Evolutionary conservation across 2,888 invertebrate species (phyloP), one percentile per base, ranked within the genome.

Genomic region (Pterobdella sp.): DNA sequence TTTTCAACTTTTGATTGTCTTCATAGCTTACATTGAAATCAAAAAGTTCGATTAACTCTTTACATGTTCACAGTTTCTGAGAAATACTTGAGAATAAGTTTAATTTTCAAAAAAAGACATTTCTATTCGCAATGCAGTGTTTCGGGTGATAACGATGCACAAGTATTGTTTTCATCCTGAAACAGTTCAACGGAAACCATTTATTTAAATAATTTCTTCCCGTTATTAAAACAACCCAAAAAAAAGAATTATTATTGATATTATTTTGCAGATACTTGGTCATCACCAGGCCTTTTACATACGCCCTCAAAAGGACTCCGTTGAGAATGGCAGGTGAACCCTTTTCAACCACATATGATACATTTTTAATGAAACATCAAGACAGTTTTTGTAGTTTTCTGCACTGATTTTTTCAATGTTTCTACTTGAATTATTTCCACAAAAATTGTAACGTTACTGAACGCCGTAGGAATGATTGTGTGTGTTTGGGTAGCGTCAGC

Each of bases 401-500:
- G 10, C 7, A 42, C 7, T 42, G 7, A 14, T 42, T 42, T 42
- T 42, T 42, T 42, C 42, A 42, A 14, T 42, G 18, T 42, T 42
- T 42, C 18, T 42, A 14, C 42, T 42, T 42, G 7, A 14, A 42
- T 42, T 42, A 7, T 18, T 42, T 42, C 18, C 42, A 42, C 42
- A 14, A 14, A 18, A 14, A 14, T 22, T 22, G n/a, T 56, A 4
- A 22, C n/a, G 49, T 14, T 22, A 42, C 49, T 7, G 7, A 22
- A 42, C 7, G 76, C 95, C 94, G 29, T 93, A 37, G 37, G 37
- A n/a, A 86, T 85, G 86, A 93, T 96, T 76, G 89, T 90, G 63
- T 86, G 93, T 37, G 95, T 95, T 32, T 96, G 96, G 96, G 87
- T 93, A 79, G 89, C 90, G 66, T 94, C 96, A 7, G 93, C 93